phyloP scores from a whole-genome alignment of 2,113 vertebrate species.

The Gobio gobio region DNA sequence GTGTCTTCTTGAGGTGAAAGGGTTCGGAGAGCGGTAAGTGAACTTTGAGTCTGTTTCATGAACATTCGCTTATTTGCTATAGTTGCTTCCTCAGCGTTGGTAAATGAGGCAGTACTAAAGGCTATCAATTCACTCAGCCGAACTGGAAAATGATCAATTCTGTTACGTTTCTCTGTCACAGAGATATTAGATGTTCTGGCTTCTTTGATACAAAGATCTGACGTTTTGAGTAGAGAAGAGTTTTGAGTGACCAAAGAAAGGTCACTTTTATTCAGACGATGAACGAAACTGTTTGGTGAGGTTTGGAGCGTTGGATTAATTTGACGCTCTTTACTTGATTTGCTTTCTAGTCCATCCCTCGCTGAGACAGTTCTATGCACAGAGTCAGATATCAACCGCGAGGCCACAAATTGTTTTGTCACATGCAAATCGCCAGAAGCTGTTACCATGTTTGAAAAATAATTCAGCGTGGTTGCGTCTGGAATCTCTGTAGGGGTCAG shows the following conservation, averaged over 20 bases:
- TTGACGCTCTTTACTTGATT: conserved; percentile 33
- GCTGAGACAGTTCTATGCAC: conserved; percentile 5
- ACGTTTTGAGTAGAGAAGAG: background rate
- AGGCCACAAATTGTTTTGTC: conserved; percentile 27
- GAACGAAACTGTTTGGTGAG: conserved; percentile 19
- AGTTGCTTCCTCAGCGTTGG: background rate
- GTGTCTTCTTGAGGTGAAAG: background rate
- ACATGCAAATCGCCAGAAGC: conserved; percentile 18
- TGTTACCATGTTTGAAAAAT: background rate
- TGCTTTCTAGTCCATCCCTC: conserved; percentile 28
- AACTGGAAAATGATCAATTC: background rate
- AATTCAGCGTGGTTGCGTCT: background rate
- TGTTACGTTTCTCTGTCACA: background rate
- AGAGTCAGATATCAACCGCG: background rate
- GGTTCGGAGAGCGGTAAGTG: background rate
- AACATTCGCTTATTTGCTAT: background rate
- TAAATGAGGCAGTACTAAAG: conserved; percentile 11
- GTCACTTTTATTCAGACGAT: conserved; percentile 19
- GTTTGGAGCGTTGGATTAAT: conserved; percentile 25
- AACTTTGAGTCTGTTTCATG: conserved; percentile 11
- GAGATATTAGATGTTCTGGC: conserved; percentile 11
- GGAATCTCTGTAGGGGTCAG: background rate
- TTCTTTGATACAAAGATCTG: conserved; percentile 1
- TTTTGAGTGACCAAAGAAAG: conserved; percentile 26
- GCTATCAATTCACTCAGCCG: conserved; percentile 2